These are phyloP conservation scores for Drosophila rubida DNA, from an alignment of 2,888 invertebrate genomes.

Conservation along the genomic window DNA sequence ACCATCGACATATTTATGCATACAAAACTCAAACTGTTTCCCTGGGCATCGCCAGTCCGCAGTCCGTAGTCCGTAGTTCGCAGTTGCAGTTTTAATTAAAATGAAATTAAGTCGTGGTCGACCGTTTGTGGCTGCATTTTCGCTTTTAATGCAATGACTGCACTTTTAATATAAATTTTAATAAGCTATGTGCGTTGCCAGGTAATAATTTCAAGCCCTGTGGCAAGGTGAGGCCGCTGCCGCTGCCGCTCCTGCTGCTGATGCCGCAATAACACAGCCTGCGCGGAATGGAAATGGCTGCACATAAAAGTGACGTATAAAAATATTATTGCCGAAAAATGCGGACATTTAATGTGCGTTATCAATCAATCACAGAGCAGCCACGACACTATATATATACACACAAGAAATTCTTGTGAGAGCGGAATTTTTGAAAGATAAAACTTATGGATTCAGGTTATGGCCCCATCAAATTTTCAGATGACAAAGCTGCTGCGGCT, in stretches of 20 bases:
- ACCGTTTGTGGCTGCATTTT: slow-evolving; percentile 38
- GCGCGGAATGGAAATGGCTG: not conserved
- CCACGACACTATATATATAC: not conserved
- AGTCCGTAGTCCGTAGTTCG: slow-evolving; percentile 46
- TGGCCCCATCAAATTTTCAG: not conserved
- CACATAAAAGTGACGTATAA: not conserved
- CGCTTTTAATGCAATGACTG: slow-evolving; percentile 52
- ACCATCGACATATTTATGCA: slow-evolving; percentile 43
- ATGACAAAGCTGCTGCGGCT: not conserved
- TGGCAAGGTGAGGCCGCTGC: not conserved
- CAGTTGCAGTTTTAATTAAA: slow-evolving; percentile 75
- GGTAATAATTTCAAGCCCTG: slow-evolving; percentile 26
- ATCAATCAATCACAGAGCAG: slow-evolving; percentile 9
- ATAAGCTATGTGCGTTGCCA: slow-evolving; percentile 42
- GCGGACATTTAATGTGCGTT: slow-evolving; percentile 1
- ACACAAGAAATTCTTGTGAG: too few relatives aligned
- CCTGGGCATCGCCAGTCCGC: slow-evolving; percentile 5
- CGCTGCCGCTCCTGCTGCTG: slow-evolving; percentile 4
- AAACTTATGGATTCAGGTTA: not conserved
- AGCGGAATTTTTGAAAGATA: not conserved
- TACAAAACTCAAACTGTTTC: slow-evolving; percentile 6
- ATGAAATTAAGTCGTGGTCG: slow-evolving; percentile 71
- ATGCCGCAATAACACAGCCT: slow-evolving; percentile 20
- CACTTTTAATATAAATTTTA: slow-evolving; percentile 57
- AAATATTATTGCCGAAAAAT: not conserved